Evolutionary conservation across 53 echinoderm and acorn worm species (phyloP).

Genomic region (Mesocentrotus franciscanus): DNA sequence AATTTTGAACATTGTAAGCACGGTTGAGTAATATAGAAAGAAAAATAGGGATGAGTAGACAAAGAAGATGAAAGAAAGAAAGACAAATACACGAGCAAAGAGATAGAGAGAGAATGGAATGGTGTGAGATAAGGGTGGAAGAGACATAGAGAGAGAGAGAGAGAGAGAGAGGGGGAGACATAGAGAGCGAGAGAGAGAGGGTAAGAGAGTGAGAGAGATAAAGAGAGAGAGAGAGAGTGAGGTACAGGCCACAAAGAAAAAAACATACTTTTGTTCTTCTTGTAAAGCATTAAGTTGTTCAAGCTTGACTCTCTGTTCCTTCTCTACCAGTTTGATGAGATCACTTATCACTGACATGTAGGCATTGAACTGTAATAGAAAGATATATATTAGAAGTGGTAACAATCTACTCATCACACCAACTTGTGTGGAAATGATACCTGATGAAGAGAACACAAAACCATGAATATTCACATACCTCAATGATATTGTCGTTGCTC

Average conservation of each 20-base stretch:
- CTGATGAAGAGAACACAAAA: too few species aligned
- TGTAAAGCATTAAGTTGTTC: conserved; percentile 88
- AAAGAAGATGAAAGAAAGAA: too few species aligned
- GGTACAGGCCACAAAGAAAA: neutral
- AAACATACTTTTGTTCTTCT: conserved; percentile 84
- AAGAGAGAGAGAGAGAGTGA: neutral
- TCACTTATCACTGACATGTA: conserved; percentile 88
- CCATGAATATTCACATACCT: too few species aligned
- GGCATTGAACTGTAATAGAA: conserved; percentile 82
- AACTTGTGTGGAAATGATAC: neutral
- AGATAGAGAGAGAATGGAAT: neutral
- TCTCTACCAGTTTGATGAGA: conserved; percentile 79
- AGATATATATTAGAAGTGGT: neutral
- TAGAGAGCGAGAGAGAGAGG: too few species aligned
- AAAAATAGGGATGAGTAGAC: too few species aligned
- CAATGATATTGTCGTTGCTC: too few species aligned
- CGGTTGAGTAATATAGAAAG: too few species aligned
- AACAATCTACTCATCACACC: neutral
- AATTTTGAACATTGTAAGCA: too few species aligned
- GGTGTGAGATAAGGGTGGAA: neutral
- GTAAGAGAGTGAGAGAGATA: too few species aligned
- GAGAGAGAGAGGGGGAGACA: too few species aligned
- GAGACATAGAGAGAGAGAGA: neutral
- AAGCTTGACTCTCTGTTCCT: conserved; percentile 88
- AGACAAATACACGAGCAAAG: too few species aligned